A percentile compares a stretch with the other conserved stretches of the same genome.
Evolutionary conservation across 1,140 invertebrate genomes (phyloP).

Genomic region (Phenacoccus solenopsis): DNA sequence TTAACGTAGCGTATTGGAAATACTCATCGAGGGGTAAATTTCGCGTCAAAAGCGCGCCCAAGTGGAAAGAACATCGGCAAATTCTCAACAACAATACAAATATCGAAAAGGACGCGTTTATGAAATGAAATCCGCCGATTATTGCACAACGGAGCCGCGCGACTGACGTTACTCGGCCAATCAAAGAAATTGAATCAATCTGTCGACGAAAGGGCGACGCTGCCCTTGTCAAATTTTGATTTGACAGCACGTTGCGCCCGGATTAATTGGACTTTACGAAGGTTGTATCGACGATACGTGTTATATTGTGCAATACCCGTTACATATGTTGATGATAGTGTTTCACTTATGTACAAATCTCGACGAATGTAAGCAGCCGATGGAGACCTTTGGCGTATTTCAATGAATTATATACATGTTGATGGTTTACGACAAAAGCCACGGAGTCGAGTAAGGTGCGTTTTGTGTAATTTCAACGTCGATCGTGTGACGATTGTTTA

Average conservation of each 20-base stretch:
- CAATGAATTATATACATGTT: neutral
- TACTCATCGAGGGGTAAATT: neutral
- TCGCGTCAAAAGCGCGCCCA: neutral
- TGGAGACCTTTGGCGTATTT: neutral
- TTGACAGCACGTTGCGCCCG: neutral
- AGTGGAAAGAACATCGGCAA: neutral
- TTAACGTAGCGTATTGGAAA: neutral
- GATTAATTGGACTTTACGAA: neutral
- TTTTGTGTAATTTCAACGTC: no score
- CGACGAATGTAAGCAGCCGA: neutral
- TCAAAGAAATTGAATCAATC: constrained; percentile 3
- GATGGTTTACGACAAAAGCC: neutral
- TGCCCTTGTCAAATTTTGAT: neutral
- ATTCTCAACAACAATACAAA: neutral
- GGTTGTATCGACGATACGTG: neutral
- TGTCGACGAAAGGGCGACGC: neutral
- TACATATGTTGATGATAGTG: constrained; percentile 2
- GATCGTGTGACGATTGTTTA: no score
- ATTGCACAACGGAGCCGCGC: neutral
- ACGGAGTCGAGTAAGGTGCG: no score
- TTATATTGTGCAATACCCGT: neutral
- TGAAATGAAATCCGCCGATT: neutral
- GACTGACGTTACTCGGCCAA: neutral
- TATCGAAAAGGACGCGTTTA: neutral
- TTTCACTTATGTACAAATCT: neutral